Evolutionary conservation across 1,140 invertebrate genomes (phyloP).

Genomic region (Drosophila orosa): DNA sequence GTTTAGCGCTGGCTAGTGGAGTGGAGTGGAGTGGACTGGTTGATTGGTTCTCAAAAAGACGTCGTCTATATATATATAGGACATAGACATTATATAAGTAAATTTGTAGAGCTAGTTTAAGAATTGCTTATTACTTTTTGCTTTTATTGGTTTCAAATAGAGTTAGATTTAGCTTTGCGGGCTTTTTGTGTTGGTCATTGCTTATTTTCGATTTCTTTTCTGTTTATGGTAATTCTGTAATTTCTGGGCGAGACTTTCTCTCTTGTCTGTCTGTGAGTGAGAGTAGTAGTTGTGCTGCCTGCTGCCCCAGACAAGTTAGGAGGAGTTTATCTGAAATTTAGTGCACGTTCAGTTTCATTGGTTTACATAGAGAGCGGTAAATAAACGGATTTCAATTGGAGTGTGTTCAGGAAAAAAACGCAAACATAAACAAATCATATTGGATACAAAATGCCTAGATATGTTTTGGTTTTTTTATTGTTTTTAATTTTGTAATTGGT

Average conservation of each 20-base stretch:
- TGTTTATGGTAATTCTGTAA: conserved; percentile 59
- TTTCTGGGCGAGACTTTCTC: conserved; percentile 68
- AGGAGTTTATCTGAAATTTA: conserved; percentile 84
- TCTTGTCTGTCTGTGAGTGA: conserved; percentile 78
- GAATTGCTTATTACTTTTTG: conserved; percentile 71
- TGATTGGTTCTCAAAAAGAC: conserved; percentile 62
- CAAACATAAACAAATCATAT: conserved; percentile 77
- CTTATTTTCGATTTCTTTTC: conserved; percentile 53
- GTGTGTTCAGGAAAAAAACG: conserved; percentile 59
- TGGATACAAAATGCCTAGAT: conserved; percentile 77
- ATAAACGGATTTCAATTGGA: conserved; percentile 47
- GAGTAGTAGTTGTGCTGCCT: conserved; percentile 78
- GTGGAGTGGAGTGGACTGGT: conserved; percentile 60
- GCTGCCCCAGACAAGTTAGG: conserved; percentile 81
- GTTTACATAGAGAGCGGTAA: conserved; percentile 52
- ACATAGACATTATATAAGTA: conserved; percentile 69
- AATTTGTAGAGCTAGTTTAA: conserved; percentile 48
- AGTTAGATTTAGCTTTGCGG: conserved; percentile 20
- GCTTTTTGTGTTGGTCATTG: conserved; percentile 46
- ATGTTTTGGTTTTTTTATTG: conserved; percentile 72
- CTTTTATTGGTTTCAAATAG: conserved; percentile 34
- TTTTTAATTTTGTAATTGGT: conserved; percentile 49
- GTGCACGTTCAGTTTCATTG: conserved; percentile 83
- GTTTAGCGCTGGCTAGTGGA: conserved; percentile 74
- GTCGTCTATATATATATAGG: conserved; percentile 66